Evolutionary conservation across 2,797 vertebrate species (phyloP).

Genomic region (Crypturellus tataupa): DNA sequence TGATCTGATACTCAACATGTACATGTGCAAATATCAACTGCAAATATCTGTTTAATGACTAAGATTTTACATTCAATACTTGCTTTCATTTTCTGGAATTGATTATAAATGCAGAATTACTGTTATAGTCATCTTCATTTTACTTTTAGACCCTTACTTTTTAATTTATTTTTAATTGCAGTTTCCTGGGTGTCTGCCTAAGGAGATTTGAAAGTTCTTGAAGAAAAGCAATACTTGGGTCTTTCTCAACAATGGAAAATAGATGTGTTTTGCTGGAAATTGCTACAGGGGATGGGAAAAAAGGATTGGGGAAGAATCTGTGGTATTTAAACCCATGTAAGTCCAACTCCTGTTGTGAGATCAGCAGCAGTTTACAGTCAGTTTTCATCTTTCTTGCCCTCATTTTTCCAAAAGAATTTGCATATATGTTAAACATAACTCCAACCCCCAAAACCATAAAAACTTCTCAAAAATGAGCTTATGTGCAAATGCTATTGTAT

Average conservation of each 20-base stretch:
- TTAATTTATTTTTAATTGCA: not conserved
- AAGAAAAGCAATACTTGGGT: not conserved
- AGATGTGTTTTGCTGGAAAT: slow-evolving; percentile 31
- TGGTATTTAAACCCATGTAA: slow-evolving; percentile 36
- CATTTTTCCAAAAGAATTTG: slow-evolving; percentile 32
- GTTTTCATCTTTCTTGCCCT: not conserved
- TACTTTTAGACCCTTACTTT: not conserved
- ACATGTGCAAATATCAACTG: rapidly evolving
- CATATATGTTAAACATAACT: slow-evolving; percentile 18
- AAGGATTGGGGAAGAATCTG: slow-evolving; percentile 11
- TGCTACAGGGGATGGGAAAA: slow-evolving; percentile 3
- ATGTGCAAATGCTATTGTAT: slow-evolving; percentile 5
- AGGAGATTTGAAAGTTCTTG: not conserved
- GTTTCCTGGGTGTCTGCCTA: slow-evolving; percentile 20
- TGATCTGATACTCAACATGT: not conserved
- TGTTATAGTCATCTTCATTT: not conserved
- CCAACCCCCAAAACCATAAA: slow-evolving; percentile 19
- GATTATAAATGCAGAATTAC: not conserved
- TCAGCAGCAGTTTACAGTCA: slow-evolving; percentile 23
- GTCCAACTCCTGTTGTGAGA: slow-evolving; percentile 24
- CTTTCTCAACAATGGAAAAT: slow-evolving; percentile 26
- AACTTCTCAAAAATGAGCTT: slow-evolving; percentile 24
- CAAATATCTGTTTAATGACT: not conserved
- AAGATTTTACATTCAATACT: not conserved
- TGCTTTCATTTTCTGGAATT: not conserved